Base-by-base conservation (phyloP, 2,797 vertebrate genomes). In the Melanotaenia boesemani region DNA sequence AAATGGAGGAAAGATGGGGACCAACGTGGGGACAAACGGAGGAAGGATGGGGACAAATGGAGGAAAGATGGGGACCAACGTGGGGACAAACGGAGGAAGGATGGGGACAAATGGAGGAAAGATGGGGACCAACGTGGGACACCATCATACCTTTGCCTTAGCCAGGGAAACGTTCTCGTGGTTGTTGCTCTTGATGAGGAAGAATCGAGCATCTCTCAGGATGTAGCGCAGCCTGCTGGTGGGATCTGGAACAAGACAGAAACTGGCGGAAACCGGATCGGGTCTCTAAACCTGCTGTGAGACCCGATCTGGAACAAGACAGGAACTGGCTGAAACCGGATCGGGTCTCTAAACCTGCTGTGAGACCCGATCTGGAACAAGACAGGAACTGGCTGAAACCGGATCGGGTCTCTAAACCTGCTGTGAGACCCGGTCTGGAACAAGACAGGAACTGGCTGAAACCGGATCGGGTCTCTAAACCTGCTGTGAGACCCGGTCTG, bases 161-260 rank as follows among this genome's bases (percentile, higher is more conserved):
- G 98, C 98, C 89, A 99, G 95, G 0, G 98, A 99, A 1, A 99
- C 98, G 4, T 99, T 99, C 89, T 99, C 98, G 72, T 99, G 98
- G 90, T 99, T 99, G 95, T 99, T 99, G 95, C 98, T 99, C 92
- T 99, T 99, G 80, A 99, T 99, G 63, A 99, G 95, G 90, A 99
- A 99, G 92, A 97, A 99, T 57, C 97, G 95, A 82, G 98, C 97
- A 56, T 98, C 98, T 86, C 97, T 94, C 68, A 99, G 95, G 87
- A 99, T 94, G 79, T 99, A 99, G 58, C 97, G 97, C 78, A 99
- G 95, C 90, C 97, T 98, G 90, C 95, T 98, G 79, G 95, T 97
- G 67, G 97, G 97, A 93, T 97, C 97, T 98, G 83, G 4, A 78
- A 75, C 1, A 11, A 56, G 15, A 70, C 6, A 63, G 10, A 9